These are phyloP conservation scores for Manduca sexta DNA, from an alignment of 1,140 invertebrate genomes.

Conservation along the genomic window DNA sequence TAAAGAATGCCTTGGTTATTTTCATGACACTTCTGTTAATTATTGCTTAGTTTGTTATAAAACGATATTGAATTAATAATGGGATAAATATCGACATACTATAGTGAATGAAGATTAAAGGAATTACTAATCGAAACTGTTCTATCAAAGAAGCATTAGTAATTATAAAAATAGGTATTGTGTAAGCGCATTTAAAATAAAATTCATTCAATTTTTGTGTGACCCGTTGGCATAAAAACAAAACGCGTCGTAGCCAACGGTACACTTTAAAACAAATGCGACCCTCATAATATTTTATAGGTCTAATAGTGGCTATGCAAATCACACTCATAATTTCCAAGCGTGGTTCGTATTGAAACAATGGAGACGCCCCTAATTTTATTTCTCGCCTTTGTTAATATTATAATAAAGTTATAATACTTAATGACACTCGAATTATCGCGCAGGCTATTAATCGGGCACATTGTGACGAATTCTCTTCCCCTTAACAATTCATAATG, in stretches of 20 bases:
- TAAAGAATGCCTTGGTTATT: no score
- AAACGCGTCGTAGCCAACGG: not conserved
- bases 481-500: conserved; percentile 3
- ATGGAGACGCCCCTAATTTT: conserved; percentile 42
- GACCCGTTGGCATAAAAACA: no score
- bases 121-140: no score
- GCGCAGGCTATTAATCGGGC: conserved; percentile 40
- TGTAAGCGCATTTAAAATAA: no score
- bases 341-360: conserved; percentile 53
- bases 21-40: no score
- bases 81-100: no score
- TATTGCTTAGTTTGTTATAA: no score
- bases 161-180: no score
- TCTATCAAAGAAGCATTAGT: no score
- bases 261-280: not conserved
- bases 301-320: conserved; percentile 35
- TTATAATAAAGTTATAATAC: conserved; percentile 58
- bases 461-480: conserved; percentile 41
- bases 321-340: conserved; percentile 16
- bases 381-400: conserved; percentile 45
- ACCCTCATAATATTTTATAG: conserved; percentile 21
- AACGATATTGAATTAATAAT: no score
- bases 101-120: no score
- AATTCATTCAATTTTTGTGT: no score
- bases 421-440: conserved; percentile 57